Evolutionary conservation across 2,888 invertebrate species (phyloP).

Genomic region (Diarsia dahlii): DNA sequence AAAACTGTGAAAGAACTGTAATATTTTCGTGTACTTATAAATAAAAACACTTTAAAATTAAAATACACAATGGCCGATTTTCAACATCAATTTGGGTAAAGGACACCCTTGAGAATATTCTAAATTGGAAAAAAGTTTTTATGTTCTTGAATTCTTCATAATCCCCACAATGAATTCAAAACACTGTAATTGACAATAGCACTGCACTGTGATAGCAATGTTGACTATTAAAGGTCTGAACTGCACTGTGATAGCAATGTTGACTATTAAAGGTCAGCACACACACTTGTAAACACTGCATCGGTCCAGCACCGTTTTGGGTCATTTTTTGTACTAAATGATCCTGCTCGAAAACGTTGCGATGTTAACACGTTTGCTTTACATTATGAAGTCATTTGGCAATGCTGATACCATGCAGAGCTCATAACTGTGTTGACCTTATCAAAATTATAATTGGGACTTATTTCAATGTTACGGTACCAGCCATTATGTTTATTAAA

Average conservation of each 20-base stretch:
- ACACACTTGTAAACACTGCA: neutral
- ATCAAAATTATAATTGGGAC: neutral
- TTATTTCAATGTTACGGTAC: neutral
- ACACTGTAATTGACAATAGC: neutral
- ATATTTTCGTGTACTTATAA: constrained; percentile 16
- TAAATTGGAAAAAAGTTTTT: neutral
- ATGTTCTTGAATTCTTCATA: neutral
- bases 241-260: too few relatives aligned
- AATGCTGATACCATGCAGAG: neutral
- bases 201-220: too few relatives aligned
- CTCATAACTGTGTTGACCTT: neutral
- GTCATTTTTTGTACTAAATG: neutral
- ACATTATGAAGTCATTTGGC: neutral
- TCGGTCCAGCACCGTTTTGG: neutral
- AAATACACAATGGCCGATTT: constrained; percentile 46
- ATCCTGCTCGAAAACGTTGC: neutral
- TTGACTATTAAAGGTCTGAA: neutral
- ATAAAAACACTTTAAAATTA: constrained; percentile 36
- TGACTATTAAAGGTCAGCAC: neutral
- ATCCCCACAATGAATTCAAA: neutral
- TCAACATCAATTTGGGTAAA: neutral
- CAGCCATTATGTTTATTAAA: constrained; percentile 39
- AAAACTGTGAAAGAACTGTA: neutral
- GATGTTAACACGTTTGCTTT: neutral
- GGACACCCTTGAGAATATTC: neutral